Evolutionary conservation across 2,888 invertebrate genomes (phyloP).

Genomic region (Chromoteleia sp.): DNA sequence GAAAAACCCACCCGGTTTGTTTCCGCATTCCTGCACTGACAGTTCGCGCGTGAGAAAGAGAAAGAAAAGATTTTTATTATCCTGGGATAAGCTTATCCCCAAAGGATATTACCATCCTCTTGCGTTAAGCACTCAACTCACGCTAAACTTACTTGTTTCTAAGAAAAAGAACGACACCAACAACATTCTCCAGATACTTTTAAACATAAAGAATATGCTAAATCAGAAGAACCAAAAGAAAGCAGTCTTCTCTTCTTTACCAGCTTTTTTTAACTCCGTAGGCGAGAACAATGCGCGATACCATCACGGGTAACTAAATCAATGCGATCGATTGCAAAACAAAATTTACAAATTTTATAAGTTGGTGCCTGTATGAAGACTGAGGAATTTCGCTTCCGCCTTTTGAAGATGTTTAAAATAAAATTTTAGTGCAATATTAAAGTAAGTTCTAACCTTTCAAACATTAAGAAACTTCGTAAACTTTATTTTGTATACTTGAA

Average conservation of each 20-base stretch:
- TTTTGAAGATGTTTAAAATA: slow-evolving; percentile 24
- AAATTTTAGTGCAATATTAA: slow-evolving; percentile 28
- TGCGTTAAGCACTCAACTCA: slow-evolving; percentile 47
- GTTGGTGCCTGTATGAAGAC: slow-evolving; percentile 11
- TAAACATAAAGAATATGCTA: slow-evolving; percentile 18
- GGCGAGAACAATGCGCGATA: neutral
- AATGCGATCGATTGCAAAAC: slow-evolving; percentile 9
- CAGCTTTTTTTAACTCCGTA: neutral
- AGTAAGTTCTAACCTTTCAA: too few relatives aligned
- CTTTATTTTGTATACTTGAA: too few relatives aligned
- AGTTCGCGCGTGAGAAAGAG: slow-evolving; percentile 27
- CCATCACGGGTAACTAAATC: slow-evolving; percentile 22
- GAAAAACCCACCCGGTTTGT: slow-evolving; percentile 27
- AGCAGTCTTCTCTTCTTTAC: neutral
- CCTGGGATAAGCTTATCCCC: slow-evolving; percentile 52
- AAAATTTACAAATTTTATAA: slow-evolving; percentile 17
- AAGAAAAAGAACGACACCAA: slow-evolving; percentile 29
- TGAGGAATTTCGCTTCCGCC: slow-evolving; percentile 2
- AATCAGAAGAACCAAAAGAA: slow-evolving; percentile 8
- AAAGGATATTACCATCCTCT: slow-evolving; percentile 51
- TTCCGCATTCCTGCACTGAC: slow-evolving; percentile 41
- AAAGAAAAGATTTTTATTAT: slow-evolving; percentile 53
- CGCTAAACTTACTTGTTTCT: slow-evolving; percentile 50
- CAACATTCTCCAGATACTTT: slow-evolving; percentile 37
- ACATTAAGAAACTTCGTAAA: too few relatives aligned